Base-by-base conservation (phyloP, 2,113 vertebrate genomes). In the Sinocyclocheilus rhinocerous region DNA sequence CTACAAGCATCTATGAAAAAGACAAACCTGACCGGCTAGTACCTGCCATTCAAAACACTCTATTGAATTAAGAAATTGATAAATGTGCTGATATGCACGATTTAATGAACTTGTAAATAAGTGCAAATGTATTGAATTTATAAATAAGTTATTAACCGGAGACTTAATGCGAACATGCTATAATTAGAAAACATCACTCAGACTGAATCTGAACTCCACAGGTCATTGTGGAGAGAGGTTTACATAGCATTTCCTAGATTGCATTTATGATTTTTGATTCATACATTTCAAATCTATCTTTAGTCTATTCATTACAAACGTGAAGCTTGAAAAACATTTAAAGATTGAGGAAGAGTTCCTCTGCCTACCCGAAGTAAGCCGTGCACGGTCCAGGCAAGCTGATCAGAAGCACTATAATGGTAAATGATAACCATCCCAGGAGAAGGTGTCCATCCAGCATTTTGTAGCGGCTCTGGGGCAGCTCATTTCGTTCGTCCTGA, bases 391-490 rank as follows among this genome's bases (percentile, higher is more conserved):
- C 94, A 83, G 95, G 94, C 90, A 94, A 88, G 93, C 91, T 92
- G 94, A 93, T 90, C 85, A 96, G 95, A 89, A 94, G 91, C 90
- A 96, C 95, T 96, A 97, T 93, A 87, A 96, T 92, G 91, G 95
- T 95, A 94, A 96, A 92, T 93, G 93, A 94, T 95, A 96, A 95
- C 95, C 96, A 96, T 95, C 96, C 96, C 95, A 96, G 95, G 93
- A 95, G 94, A 93, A 95, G 94, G 94, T 96, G 96, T 96, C 96
- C 96, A 97, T 97, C 96, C 96, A 97, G 96, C 96, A 97, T 97
- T 95, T 97, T 97, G 96, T 95, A 96, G 95, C 96, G 93, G 94
- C 96, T 94, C 96, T 94, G 94, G 95, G 93, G 96, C 95, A 96
- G 96, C 96, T 95, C 96, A 97, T 97, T 94, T 95, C 96, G 96